Conservation (phyloP, 2,888 invertebrate genomes). For the Chrysopilus asiliformis region DNA sequence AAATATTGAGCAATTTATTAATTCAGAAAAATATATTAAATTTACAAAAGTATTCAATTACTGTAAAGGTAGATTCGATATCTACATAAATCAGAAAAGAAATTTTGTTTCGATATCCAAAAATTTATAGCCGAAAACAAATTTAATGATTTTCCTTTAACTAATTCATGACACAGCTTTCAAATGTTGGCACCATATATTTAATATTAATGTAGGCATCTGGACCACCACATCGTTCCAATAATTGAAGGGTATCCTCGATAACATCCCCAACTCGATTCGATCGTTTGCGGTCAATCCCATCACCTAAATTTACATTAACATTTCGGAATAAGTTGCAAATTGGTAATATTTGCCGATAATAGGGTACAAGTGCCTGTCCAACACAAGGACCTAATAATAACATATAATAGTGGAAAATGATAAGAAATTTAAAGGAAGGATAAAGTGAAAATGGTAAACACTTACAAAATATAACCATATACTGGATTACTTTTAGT, state of each 20-base stretch:
- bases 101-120: too few relatives aligned
- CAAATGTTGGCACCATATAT: conserved; percentile 97
- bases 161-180: conserved; percentile 51
- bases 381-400: conserved; percentile 50
- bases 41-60: too few relatives aligned
- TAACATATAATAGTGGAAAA: background rate
- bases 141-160: too few relatives aligned
- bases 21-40: too few relatives aligned
- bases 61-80: too few relatives aligned
- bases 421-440: background rate
- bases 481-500: conserved; percentile 68
- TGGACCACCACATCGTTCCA: conserved; percentile 85
- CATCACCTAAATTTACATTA: conserved; percentile 67
- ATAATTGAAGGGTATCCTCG: conserved; percentile 78
- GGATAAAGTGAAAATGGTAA: too few relatives aligned
- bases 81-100: too few relatives aligned
- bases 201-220: conserved; percentile 97
- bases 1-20: too few relatives aligned
- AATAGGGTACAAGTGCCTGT: conserved; percentile 89
- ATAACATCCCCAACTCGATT: conserved; percentile 83
- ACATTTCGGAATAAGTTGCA: conserved; percentile 63
- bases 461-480: conserved; percentile 59
- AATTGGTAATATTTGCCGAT: conserved; percentile 81
- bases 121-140: too few relatives aligned
- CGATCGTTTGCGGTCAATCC: conserved; percentile 73